Evolutionary conservation across 2,113 vertebrate genomes (phyloP), one percentile per base, ranked within the genome.

Genomic region (Dipodomys spectabilis): DNA sequence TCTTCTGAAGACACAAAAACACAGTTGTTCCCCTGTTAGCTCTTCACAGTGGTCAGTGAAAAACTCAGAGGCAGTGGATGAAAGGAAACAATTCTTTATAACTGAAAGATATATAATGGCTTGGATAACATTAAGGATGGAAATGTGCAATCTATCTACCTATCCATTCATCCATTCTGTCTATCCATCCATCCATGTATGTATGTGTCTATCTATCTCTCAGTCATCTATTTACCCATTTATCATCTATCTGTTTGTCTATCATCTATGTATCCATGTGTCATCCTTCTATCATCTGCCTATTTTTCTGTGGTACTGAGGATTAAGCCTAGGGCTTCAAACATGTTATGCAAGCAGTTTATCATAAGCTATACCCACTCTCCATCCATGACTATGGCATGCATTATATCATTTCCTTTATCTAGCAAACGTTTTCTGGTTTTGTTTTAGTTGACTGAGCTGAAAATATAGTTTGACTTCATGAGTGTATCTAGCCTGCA

Each of bases 391-490:
- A 68, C n/a, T 62, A n/a, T 32, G 71, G 30, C 30, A 8, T 74
- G 0, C 13, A 62, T n/a, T 39, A 39, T 32, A 67, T 64, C 12
- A 71, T 90, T 86, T 68, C 44, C 45, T 88, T 28, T 68, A 13
- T 67, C 27, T 18, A 10, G 39, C 23, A 78, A 27, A 10, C 11
- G 44, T 18, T 20, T 65, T 6, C 10, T 73, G 0, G 19, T 65
- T 71, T 35, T 16, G 19, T 78, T 96, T 82, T 72, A 45, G 45
- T 78, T 44, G 16, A 67, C 12, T 62, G 12, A 67, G 18, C 4
- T 75, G 91, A 80, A 88, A 82, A 77, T 57, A 22, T n/a, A 39
- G 64, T 89, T 95, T 94, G 25, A 73, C 20, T 68, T 87, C 79
- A 25, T 71, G 27, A 30, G 19, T 57, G 32, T 69, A 13, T 91